phyloP scores from a whole-genome alignment of 2,888 invertebrate species.

The Monopis laevigella region DNA sequence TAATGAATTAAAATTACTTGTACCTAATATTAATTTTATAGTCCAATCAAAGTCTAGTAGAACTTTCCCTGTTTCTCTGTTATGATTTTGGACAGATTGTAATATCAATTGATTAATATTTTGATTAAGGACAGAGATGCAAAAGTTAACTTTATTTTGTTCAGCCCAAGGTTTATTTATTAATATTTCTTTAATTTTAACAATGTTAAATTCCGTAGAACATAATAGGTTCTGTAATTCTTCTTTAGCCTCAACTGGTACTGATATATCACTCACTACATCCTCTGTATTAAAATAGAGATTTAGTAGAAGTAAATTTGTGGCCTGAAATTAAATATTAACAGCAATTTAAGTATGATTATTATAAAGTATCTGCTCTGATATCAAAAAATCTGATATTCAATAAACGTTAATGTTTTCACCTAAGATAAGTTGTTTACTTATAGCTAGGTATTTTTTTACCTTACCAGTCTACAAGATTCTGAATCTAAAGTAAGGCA shows the following conservation, averaged over 20 bases:
- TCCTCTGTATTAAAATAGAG: too few relatives aligned
- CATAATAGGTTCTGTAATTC: constrained; percentile 20
- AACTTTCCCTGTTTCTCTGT: constrained; percentile 33
- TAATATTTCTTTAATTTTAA: constrained; percentile 23
- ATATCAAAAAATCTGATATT: too few relatives aligned
- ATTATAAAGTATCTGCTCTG: too few relatives aligned
- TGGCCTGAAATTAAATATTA: too few relatives aligned
- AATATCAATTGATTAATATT: constrained; percentile 29
- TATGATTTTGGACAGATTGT: constrained; percentile 28
- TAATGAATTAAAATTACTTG: constrained; percentile 38
- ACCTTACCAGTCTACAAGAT: too few relatives aligned
- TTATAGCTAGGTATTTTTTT: too few relatives aligned
- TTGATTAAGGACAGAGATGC: constrained; percentile 25
- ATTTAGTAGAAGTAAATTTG: too few relatives aligned
- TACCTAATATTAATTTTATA: constrained; percentile 39
- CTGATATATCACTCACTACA: too few relatives aligned
- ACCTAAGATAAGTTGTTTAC: too few relatives aligned
- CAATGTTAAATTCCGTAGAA: constrained; percentile 26
- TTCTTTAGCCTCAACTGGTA: constrained; percentile 25
- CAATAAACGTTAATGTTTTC: too few relatives aligned
- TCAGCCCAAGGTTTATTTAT: constrained; percentile 24
- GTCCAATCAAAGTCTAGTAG: constrained; percentile 37
- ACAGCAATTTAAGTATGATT: too few relatives aligned
- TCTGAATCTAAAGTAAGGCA: too few relatives aligned
- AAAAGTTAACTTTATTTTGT: constrained; percentile 26